Evolutionary conservation across 2,888 invertebrate species (phyloP), one percentile per base, ranked within the genome.

Genomic region (Drosophila colorata): DNA sequence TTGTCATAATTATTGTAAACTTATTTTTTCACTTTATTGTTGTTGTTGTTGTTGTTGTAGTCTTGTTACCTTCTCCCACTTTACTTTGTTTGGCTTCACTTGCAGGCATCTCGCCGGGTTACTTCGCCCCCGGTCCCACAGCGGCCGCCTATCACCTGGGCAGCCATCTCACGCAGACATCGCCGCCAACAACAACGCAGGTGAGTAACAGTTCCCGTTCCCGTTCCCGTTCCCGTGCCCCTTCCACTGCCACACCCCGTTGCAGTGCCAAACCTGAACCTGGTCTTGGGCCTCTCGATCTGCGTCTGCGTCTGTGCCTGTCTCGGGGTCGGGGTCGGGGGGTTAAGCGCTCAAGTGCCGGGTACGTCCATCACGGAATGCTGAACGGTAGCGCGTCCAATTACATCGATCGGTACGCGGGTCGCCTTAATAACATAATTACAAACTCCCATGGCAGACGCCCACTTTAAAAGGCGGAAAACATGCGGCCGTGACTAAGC

Each of bases 131-230:
- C 71, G 92, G 92, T 66, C 92, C 92, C 88, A 77, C 87, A 69
- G 92, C 92, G 81, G 92, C 92, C 71, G 92, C 92, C 87, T 92
- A 92, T 90, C 92, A 92, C 78, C 90, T 92, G 90, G 92, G 92
- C 87, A 92, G 92, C 82, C 92, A 92, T 90, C 90, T 92, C 81
- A 90, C 91, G 72, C 85, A 88, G 77, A 92, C 92, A 83, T 86
- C 92, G 77, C 92, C 92, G 75, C 91, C 91, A 77, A 88, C 66
- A 65, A 70, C 92, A 85, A 90, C 91, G 84, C 92, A 92, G 92
- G 92, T 92, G 90, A 92, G 90, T 87, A 43, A 23, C 25, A 41
- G 14, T 43, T n/a, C n/a, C 13, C 8, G 9, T 23, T n/a, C n/a
- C n/a, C n/a, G n/a, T n/a, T n/a, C n/a, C n/a, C n/a, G 2, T 48